Percentiles rank a stretch among this genome's conserved stretches.
phyloP scores from a whole-genome alignment of 2,888 invertebrate genomes.

The Antheraea assamensis region DNA sequence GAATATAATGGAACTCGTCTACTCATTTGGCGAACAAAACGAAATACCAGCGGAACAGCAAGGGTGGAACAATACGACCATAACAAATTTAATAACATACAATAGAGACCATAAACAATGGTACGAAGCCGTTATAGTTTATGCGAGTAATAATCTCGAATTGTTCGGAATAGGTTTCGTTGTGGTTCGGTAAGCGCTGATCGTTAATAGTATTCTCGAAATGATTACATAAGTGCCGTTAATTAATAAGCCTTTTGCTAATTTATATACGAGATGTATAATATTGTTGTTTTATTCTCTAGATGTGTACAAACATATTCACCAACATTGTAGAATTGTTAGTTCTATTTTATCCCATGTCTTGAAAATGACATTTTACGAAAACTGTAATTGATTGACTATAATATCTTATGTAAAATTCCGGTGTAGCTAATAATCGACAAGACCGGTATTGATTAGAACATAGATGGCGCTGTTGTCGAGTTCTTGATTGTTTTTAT shows the following conservation, averaged over 20 bases:
- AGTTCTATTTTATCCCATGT: too few relatives aligned
- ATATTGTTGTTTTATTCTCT: not conserved
- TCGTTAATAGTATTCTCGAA: not conserved
- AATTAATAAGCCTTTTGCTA: not conserved
- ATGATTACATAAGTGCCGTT: not conserved
- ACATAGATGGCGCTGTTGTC: too few relatives aligned
- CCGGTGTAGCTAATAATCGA: too few relatives aligned
- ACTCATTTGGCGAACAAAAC: not conserved
- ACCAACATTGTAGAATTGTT: not conserved
- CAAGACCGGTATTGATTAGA: too few relatives aligned
- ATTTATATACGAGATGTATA: not conserved
- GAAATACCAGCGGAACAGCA: not conserved
- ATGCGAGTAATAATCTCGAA: not conserved
- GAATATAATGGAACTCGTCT: not conserved
- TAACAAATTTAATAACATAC: not conserved
- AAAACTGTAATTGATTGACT: too few relatives aligned
- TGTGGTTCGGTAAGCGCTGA: not conserved
- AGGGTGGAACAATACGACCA: not conserved
- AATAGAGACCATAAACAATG: not conserved
- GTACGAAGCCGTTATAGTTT: slow-evolving; percentile 4
- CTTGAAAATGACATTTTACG: too few relatives aligned
- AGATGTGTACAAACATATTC: not conserved
- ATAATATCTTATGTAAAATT: too few relatives aligned
- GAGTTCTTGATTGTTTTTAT: too few relatives aligned
- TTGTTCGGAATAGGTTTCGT: not conserved